Evolutionary conservation across 2,888 invertebrate species (phyloP).

Genomic region (Nasonia oneida): DNA sequence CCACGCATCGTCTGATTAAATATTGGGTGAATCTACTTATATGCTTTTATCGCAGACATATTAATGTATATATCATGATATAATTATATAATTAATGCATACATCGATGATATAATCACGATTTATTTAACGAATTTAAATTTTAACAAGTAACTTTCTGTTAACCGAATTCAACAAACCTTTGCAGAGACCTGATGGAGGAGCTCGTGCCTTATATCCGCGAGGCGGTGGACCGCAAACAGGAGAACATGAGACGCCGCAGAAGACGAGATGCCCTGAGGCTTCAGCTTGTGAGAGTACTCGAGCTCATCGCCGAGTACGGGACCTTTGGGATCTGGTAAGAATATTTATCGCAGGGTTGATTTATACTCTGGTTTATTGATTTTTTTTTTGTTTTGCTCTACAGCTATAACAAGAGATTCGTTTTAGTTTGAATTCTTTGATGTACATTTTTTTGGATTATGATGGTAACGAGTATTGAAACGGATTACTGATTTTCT

Average conservation of each 20-base stretch:
- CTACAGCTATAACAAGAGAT: too few species aligned
- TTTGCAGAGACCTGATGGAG: conserved; percentile 94
- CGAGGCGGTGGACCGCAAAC: conserved; percentile 97
- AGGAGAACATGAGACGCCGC: conserved; percentile 96
- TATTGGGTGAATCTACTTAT: background rate
- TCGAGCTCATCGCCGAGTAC: conserved; percentile 95
- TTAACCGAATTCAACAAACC: background rate
- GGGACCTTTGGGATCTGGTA: conserved; percentile 89
- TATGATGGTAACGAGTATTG: too few species aligned
- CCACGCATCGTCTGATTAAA: background rate
- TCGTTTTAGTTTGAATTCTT: too few species aligned
- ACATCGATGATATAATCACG: too few species aligned
- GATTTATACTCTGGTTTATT: background rate
- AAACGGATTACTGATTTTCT: too few species aligned
- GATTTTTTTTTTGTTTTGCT: background rate
- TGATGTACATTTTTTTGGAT: too few species aligned
- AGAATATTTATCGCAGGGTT: conserved; percentile 38
- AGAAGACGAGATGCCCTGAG: conserved; percentile 95
- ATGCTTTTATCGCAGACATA: too few species aligned
- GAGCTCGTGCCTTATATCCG: conserved; percentile 94
- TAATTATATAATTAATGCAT: too few species aligned
- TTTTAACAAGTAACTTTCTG: too few species aligned
- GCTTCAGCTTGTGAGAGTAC: conserved; percentile 93
- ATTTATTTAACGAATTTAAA: too few species aligned
- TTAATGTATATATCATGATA: too few species aligned